phyloP scores from a whole-genome alignment of 1,140 invertebrate species.

The Choristoneura fumiferana region DNA sequence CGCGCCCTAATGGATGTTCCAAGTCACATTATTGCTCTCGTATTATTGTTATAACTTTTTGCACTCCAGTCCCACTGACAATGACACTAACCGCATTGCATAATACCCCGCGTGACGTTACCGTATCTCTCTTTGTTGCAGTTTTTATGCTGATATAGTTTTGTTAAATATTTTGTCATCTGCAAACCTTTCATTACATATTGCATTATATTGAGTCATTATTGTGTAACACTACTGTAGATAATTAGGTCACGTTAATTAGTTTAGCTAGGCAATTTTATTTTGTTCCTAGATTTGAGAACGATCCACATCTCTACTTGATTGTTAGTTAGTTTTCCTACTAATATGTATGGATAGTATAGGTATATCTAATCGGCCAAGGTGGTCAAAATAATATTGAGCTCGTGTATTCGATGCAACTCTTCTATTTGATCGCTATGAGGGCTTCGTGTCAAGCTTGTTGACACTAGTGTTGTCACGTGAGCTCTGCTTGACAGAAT shows the following conservation, averaged over 20 bases:
- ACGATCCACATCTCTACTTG: too few species aligned
- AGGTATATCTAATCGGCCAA: too few species aligned
- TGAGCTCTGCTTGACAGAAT: too few species aligned
- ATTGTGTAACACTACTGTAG: background rate
- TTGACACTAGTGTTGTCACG: too few species aligned
- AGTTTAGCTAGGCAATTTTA: background rate
- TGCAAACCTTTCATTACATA: slow-evolving; percentile 7
- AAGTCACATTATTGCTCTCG: slow-evolving; percentile 66
- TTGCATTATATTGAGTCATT: background rate
- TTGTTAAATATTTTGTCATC: background rate
- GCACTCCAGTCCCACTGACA: slow-evolving; percentile 32
- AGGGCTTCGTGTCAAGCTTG: too few species aligned
- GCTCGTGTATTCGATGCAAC: too few species aligned
- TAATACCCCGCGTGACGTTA: slow-evolving; percentile 34
- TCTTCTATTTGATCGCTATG: too few species aligned
- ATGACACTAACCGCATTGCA: slow-evolving; percentile 47
- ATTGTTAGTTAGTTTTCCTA: too few species aligned
- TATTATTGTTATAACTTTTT: slow-evolving; percentile 62
- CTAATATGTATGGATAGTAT: too few species aligned
- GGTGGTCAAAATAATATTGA: too few species aligned
- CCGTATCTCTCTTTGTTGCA: slow-evolving; percentile 37
- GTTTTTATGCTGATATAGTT: slow-evolving; percentile 35
- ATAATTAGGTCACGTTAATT: background rate
- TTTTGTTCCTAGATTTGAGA: too few species aligned
- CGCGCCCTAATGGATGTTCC: slow-evolving; percentile 57